Evolutionary conservation across 2,113 vertebrate species (phyloP), one percentile per base, ranked within the genome.

Genomic region (Triplophysa tibetana): DNA sequence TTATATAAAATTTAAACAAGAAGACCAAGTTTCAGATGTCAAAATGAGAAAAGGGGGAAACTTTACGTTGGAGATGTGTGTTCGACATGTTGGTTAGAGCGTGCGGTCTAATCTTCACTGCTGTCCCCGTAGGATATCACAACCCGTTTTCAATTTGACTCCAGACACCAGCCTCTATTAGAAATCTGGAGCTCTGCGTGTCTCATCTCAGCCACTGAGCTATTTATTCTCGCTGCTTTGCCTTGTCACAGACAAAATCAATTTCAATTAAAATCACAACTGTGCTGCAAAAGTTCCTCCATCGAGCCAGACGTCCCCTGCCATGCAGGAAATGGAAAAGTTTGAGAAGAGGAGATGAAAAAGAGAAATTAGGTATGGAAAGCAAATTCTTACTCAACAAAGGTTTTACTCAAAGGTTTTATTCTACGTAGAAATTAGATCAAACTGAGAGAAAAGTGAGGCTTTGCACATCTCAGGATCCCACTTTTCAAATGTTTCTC

Each of bases 221-320:
- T 83, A 86, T 90, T 88, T 83, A 83, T 89, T 89, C 87, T 75
- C 81, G 50, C 81, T 77, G 82, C 83, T 85, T 89, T 85, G 84
- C 80, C 67, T 85, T 64, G 43, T 75, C 75, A 79, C 73, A 89
- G 81, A 83, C 82, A 82, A 90, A 92, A 92, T 91, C 89, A 86
- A 91, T 92, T 91, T 92, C 82, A 90, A 89, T 92, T 90, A 90
- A 90, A 91, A 87, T 45, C 65, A 83, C 79, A 60, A 33, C 65
- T 14, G 60, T 54, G 56, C 68, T 78, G 83, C 69, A 86, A 84
- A 70, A 50, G 33, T 61, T 48, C 70, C 62, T 60, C 66, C 80
- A 67, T 78, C 79, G 72, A 80, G 80, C 38, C 70, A 79, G 29
- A 66, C 14, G 41, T 70, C 24, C 29, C 43, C 11, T 13, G 8